Evolutionary conservation across 2,113 vertebrate genomes (phyloP).

Genomic region (Aegotheles bennettii): DNA sequence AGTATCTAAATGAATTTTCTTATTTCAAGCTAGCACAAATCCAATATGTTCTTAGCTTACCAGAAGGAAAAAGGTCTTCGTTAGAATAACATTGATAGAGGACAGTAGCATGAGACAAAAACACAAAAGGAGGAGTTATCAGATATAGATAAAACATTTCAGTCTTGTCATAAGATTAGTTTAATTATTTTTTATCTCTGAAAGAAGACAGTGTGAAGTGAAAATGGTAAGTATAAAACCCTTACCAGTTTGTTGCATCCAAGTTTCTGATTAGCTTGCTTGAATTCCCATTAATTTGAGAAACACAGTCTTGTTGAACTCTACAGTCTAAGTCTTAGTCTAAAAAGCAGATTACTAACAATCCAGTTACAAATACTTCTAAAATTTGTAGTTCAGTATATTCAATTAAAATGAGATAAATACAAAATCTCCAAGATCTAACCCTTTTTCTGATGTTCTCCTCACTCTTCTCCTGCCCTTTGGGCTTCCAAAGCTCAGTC

Average conservation of each 20-base stretch:
- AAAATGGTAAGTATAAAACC: not conserved
- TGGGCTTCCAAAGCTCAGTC: not conserved
- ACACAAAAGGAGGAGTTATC: not conserved
- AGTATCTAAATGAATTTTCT: not conserved
- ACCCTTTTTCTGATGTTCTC: not conserved
- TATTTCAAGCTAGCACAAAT: not conserved
- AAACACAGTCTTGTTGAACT: not conserved
- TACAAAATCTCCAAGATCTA: not conserved
- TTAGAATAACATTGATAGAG: not conserved
- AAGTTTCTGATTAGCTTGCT: not conserved
- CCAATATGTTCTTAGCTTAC: not conserved
- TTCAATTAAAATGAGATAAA: not conserved
- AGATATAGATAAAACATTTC: not conserved
- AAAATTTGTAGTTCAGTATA: not conserved
- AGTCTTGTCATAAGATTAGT: not conserved
- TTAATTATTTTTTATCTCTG: conserved; percentile 2
- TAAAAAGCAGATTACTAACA: not conserved
- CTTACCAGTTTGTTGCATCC: not conserved
- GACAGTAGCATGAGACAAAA: not conserved
- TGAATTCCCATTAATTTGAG: not conserved
- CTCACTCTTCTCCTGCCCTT: not conserved
- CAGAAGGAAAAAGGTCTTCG: not conserved
- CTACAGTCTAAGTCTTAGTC: not conserved
- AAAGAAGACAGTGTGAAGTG: not conserved
- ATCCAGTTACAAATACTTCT: not conserved